Evolutionary conservation across 2,113 vertebrate genomes (phyloP).

Genomic region (Xenus cinereus): DNA sequence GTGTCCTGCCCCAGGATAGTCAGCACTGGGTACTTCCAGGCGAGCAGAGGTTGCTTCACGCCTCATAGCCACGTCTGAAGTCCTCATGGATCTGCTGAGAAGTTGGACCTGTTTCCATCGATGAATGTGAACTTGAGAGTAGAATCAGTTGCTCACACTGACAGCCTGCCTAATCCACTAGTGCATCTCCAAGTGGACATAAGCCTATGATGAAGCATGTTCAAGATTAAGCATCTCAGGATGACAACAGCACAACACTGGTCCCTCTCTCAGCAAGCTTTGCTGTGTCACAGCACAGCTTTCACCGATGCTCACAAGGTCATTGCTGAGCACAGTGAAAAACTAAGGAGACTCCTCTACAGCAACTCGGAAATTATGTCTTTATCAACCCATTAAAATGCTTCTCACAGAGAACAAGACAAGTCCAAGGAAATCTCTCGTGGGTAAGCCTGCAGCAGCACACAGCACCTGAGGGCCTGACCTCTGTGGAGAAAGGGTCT

Average conservation of each 20-base stretch:
- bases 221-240: background rate
- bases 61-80: background rate
- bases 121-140: background rate
- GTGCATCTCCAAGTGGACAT: background rate
- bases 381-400: background rate
- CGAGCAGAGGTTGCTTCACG: background rate
- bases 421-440: background rate
- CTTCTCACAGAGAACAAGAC: background rate
- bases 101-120: background rate
- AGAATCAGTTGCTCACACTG: background rate
- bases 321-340: background rate
- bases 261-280: background rate
- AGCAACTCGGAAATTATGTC: background rate
- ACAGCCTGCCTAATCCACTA: background rate
- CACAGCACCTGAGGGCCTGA: background rate
- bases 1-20: accelerated
- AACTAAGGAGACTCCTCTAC: background rate
- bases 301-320: accelerated
- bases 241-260: background rate
- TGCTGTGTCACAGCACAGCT: background rate
- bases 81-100: background rate
- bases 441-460: background rate
- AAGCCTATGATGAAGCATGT: accelerated
- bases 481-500: background rate
- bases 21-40: background rate